A percentile compares a stretch with the other conserved stretches of the same genome.
phyloP scores from a whole-genome alignment of 2,888 invertebrate genomes.

The Mesoligia furuncula region DNA sequence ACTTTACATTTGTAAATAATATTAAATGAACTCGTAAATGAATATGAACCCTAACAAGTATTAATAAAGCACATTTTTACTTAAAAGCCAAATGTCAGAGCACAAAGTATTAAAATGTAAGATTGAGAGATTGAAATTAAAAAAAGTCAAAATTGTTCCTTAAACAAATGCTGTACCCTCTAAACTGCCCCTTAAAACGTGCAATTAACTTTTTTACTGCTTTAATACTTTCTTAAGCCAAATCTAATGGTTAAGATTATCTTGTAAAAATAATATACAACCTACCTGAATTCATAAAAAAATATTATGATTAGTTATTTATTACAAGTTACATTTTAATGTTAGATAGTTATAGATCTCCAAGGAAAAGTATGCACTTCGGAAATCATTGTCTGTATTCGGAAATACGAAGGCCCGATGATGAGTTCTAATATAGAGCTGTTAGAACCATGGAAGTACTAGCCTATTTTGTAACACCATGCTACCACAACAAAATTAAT shows the following conservation, averaged over 20 bases:
- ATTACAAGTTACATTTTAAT: not conserved
- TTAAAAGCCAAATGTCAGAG: constrained; percentile 19
- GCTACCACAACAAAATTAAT: not conserved
- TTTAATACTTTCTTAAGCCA: constrained; percentile 22
- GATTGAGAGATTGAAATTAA: too few species aligned
- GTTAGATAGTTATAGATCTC: not conserved
- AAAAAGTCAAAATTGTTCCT: constrained; percentile 12
- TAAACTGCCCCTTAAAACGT: constrained; percentile 1
- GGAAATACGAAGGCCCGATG: not conserved
- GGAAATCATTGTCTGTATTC: not conserved
- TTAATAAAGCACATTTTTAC: constrained; percentile 19
- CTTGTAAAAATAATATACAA: not conserved
- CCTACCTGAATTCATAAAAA: not conserved
- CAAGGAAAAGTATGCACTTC: not conserved
- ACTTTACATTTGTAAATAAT: constrained; percentile 18
- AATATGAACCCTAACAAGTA: constrained; percentile 17
- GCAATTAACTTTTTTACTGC: constrained; percentile 17
- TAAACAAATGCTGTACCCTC: not conserved
- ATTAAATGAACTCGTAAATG: not conserved
- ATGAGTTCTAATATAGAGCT: not conserved
- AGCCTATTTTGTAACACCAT: not conserved
- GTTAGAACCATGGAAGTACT: not conserved
- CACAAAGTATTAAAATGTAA: constrained; percentile 26
- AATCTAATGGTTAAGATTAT: constrained; percentile 11
- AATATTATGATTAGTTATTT: not conserved